Evolutionary conservation across 2,113 vertebrate species (phyloP).

Genomic region (Barnardius zonarius): DNA sequence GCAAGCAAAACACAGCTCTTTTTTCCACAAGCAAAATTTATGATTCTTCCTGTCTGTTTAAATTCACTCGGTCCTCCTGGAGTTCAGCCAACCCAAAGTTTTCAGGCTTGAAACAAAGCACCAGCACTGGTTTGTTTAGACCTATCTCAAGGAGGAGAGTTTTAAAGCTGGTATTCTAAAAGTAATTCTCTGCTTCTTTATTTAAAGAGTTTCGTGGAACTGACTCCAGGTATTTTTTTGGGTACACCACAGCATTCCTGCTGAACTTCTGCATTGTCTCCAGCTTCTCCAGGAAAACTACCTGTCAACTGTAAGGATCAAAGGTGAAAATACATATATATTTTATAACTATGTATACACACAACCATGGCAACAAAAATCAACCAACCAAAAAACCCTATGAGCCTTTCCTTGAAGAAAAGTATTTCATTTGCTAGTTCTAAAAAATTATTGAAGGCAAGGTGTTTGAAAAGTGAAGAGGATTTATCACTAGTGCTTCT

Average conservation of each 20-base stretch:
- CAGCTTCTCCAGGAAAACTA: background rate
- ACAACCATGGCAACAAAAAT: background rate
- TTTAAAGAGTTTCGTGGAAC: background rate
- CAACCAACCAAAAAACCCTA: background rate
- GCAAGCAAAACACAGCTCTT: background rate
- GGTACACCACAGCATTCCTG: background rate
- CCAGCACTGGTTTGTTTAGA: background rate
- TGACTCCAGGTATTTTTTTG: background rate
- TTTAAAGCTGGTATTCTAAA: background rate
- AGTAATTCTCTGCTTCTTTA: background rate
- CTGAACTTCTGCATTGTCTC: background rate
- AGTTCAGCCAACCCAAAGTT: background rate
- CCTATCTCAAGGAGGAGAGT: background rate
- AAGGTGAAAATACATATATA: background rate
- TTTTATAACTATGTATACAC: too few species aligned
- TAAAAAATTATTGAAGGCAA: background rate
- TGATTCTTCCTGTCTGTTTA: background rate
- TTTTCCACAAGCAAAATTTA: slow-evolving; percentile 2
- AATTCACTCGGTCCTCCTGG: background rate
- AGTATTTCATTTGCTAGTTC: background rate
- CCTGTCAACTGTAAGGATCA: background rate
- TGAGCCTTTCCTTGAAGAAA: background rate
- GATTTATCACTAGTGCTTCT: background rate
- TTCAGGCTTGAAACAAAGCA: background rate
- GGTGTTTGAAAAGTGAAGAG: background rate